Conservation (phyloP, 2,888 invertebrate genomes). For the Drosophila parthenogenetica region DNA sequence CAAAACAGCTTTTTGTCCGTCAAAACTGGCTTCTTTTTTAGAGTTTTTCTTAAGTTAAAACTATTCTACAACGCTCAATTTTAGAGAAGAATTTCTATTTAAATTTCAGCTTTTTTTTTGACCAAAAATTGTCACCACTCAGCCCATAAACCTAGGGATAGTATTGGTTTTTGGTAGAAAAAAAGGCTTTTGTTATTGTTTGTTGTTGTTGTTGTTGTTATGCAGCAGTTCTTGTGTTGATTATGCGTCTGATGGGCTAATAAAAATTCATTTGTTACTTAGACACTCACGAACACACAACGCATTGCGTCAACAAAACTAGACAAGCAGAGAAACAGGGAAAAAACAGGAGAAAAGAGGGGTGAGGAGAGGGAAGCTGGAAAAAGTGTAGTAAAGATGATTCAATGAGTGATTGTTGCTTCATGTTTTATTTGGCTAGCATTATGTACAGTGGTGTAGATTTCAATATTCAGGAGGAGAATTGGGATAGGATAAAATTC, state of each 20-base stretch:
- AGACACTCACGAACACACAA: slow-evolving; percentile 51
- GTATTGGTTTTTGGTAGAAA: slow-evolving; percentile 24
- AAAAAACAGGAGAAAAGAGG: not conserved
- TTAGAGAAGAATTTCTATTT: no score
- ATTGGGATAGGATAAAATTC: no score
- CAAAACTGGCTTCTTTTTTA: no score
- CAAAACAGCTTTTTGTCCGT: no score
- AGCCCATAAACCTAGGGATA: slow-evolving; percentile 32
- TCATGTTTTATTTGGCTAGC: slow-evolving; percentile 5
- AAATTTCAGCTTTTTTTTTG: no score
- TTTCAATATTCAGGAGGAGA: no score
- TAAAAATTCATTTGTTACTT: slow-evolving; percentile 76
- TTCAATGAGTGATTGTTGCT: slow-evolving; percentile 31
- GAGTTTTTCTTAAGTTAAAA: no score
- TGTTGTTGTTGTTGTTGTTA: slow-evolving; percentile 61
- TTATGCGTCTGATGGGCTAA: slow-evolving; percentile 71
- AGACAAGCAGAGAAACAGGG: not conserved
- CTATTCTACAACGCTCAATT: no score
- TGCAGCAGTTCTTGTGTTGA: slow-evolving; percentile 74
- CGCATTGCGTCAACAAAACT: slow-evolving; percentile 51
- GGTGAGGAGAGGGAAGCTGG: not conserved
- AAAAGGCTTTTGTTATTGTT: not conserved
- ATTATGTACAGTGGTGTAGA: slow-evolving; percentile 31
- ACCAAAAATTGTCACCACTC: slow-evolving; percentile 18
- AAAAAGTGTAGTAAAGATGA: not conserved